Base-by-base conservation (phyloP, 2,797 vertebrate species). In the Semaprochilodus insignis region DNA sequence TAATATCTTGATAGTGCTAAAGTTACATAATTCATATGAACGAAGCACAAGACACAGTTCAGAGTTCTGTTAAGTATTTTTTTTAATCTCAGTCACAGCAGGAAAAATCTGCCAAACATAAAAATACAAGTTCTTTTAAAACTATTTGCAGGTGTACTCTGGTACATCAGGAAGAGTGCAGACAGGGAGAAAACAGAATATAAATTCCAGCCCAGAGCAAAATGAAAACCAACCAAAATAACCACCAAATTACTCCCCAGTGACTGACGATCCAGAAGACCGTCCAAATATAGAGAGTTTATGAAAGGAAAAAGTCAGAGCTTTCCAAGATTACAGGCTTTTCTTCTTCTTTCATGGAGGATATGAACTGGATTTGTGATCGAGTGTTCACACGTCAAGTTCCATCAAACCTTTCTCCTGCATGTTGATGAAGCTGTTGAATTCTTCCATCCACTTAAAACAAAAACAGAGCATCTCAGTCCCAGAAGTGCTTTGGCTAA, bases 41-140 rank as follows among this genome's bases (percentile, higher is more conserved):
- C 15, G 1, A 80, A 77, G 78, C 36, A 87, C 66, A 76, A 59
- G 17, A 23, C 65, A 70, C 78, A 21, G 23, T 31, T 14, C 59
- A 72, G 14, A 2, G n/a, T 71, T 48, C 0, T 0, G 76, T 91
- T 93, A 23, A n/a, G 16, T 67, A n/a, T 57, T 2, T 27, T 81
- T 63, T 48, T 62, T 57, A 90, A 91, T 92, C 91, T 92, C 82
- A 89, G 84, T 92, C 83, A 81, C 73, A 66, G 83, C 87, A 90
- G 88, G 86, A 79, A 89, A 90, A 91, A 91, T 79, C 83, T 89
- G 87, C 82, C 83, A 89, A 90, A 88, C 83, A 91, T 88, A 91
- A 84, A 81, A 91, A 89, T 81, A 84, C 78, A 85, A 81, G 67
- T 85, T 86, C 70, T 85, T 88, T 87, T 14, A 13, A 86, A 91